phyloP scores from a whole-genome alignment of 2,888 invertebrate genomes.

The Andrena marginata region DNA sequence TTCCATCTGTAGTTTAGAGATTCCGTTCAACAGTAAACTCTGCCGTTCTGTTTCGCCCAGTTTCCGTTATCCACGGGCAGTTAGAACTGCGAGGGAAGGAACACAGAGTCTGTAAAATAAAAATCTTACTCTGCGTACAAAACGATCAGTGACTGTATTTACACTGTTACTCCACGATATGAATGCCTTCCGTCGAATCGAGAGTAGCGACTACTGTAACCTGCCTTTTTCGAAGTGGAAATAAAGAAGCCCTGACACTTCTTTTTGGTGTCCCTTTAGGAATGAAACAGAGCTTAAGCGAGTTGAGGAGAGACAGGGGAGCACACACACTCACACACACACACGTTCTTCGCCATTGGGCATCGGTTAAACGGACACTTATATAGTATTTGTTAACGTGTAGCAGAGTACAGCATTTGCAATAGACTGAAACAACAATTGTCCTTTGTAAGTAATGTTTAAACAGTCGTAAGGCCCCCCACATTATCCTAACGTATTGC shows the following conservation, averaged over 20 bases:
- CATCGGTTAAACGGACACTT: conserved; percentile 28
- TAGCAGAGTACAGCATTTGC: conserved; percentile 59
- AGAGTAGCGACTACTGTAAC: conserved; percentile 57
- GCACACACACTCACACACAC: not conserved
- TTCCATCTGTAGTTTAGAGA: not conserved
- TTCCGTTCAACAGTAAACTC: conserved; percentile 4
- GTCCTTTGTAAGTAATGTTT: conserved; percentile 64
- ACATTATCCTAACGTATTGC: conserved; percentile 66
- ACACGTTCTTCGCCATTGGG: conserved; percentile 46
- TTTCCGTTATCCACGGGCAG: conserved; percentile 8
- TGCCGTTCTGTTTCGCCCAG: conserved; percentile 10
- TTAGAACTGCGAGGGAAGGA: conserved; percentile 31
- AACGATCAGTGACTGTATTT: conserved; percentile 54
- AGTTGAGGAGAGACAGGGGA: not conserved
- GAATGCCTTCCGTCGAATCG: conserved; percentile 58
- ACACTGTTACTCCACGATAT: conserved; percentile 53
- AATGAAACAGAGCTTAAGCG: conserved; percentile 61
- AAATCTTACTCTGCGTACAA: conserved; percentile 60
- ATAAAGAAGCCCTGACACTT: conserved; percentile 25
- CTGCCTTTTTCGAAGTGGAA: conserved; percentile 54
- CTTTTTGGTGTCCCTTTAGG: conserved; percentile 45
- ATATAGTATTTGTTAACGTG: conserved; percentile 57
- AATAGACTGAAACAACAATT: conserved; percentile 64
- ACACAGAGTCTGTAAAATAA: conserved; percentile 57
- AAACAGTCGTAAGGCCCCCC: conserved; percentile 60